Evolutionary conservation across 2,888 invertebrate genomes (phyloP).

Genomic region (Tineola bisselliella): DNA sequence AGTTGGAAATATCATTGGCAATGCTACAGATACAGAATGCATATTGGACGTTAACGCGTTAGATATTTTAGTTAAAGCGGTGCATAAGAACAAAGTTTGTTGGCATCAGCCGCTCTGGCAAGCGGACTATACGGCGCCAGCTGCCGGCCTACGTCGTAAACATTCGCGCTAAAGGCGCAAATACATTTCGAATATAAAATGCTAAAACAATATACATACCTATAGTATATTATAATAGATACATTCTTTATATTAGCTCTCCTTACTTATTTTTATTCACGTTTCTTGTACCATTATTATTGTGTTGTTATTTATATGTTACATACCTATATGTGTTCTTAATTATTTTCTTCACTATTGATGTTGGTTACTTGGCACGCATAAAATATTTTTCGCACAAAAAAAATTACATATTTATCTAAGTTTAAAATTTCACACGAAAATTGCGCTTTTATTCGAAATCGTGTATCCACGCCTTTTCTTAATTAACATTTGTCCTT

Average conservation of each 20-base stretch:
- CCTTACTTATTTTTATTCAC: too few species aligned
- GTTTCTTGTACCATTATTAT: too few species aligned
- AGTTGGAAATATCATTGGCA: slow-evolving; percentile 9
- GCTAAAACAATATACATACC: too few species aligned
- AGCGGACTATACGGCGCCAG: slow-evolving; percentile 11
- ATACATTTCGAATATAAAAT: neutral
- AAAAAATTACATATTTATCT: too few species aligned
- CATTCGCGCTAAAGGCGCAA: neutral
- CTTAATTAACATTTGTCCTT: slow-evolving; percentile 11
- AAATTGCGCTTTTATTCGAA: neutral
- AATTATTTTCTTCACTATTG: too few species aligned
- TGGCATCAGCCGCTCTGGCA: slow-evolving; percentile 11
- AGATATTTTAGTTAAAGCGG: slow-evolving; percentile 12
- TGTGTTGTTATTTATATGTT: too few species aligned
- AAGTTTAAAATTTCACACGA: too few species aligned
- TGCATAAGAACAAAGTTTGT: slow-evolving; percentile 13
- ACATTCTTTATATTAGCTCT: too few species aligned
- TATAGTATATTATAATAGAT: too few species aligned
- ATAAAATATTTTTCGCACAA: too few species aligned
- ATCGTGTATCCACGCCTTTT: neutral
- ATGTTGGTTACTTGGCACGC: too few species aligned
- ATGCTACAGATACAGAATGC: slow-evolving; percentile 9
- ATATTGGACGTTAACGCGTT: slow-evolving; percentile 13
- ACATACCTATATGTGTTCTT: too few species aligned
- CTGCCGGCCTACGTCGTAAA: slow-evolving; percentile 11